Conservation (phyloP, 2,888 invertebrate species). For the Corythucha ciliata region DNA sequence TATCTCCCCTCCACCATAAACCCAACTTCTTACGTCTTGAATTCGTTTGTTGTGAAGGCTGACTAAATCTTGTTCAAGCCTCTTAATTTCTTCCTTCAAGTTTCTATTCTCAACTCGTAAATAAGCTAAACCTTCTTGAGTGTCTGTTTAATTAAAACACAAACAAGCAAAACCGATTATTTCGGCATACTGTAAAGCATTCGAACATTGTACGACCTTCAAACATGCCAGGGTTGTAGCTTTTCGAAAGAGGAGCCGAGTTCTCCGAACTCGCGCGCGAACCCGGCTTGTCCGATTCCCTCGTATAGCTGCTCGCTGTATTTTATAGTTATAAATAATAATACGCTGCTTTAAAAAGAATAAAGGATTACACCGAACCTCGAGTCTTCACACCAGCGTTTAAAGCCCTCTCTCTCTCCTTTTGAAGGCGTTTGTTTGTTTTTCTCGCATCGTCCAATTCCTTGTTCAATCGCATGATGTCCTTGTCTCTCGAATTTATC, state of each 20-base stretch:
- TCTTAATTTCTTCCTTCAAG: slow-evolving; percentile 55
- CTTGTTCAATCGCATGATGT: slow-evolving; percentile 58
- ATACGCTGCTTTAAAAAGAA: too few species aligned
- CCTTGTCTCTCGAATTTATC: slow-evolving; percentile 62
- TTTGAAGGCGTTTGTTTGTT: slow-evolving; percentile 64
- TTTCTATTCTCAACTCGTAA: slow-evolving; percentile 48
- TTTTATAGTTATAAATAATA: background rate
- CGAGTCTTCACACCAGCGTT: slow-evolving; percentile 16
- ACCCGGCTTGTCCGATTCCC: slow-evolving; percentile 41
- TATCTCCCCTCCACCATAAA: too few species aligned
- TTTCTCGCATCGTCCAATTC: slow-evolving; percentile 68
- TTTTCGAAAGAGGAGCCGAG: slow-evolving; percentile 44
- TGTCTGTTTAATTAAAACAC: slow-evolving; percentile 25
- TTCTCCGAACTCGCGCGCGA: slow-evolving; percentile 44
- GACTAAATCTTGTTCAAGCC: slow-evolving; percentile 66
- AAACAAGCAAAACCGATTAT: background rate
- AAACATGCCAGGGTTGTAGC: slow-evolving; percentile 34
- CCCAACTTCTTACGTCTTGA: slow-evolving; percentile 74
- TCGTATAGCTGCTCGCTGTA: slow-evolving; percentile 35
- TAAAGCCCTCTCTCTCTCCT: slow-evolving; percentile 52
- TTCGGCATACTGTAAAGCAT: background rate
- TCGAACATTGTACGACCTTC: slow-evolving; percentile 26
- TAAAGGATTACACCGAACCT: slow-evolving; percentile 4
- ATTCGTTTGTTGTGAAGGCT: slow-evolving; percentile 65
- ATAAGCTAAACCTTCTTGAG: slow-evolving; percentile 30